A percentile compares a stretch with the other conserved stretches of the same genome.
Conservation (phyloP, 1,140 invertebrate species). For the Trissolcus basalis region DNA sequence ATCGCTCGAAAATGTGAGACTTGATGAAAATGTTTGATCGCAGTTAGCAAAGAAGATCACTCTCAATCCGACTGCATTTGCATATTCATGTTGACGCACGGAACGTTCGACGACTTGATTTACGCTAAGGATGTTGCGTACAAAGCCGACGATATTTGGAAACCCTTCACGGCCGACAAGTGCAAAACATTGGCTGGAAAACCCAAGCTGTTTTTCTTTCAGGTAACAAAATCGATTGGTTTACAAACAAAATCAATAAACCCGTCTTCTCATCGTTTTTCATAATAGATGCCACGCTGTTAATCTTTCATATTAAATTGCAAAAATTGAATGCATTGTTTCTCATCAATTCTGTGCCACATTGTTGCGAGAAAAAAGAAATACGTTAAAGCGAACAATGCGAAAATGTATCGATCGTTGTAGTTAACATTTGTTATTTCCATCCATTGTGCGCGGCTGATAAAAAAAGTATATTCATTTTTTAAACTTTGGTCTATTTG, state of each 20-base stretch:
- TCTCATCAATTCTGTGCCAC: conserved; percentile 3
- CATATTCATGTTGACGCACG: conserved; percentile 81
- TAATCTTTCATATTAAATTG: conserved; percentile 9
- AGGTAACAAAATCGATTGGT: conserved; percentile 67
- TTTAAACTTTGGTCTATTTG: conserved; percentile 14
- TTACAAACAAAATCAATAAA: conserved; percentile 27
- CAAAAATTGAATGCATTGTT: conserved; percentile 4
- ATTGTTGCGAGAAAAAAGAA: conserved; percentile 1
- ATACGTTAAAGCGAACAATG: conserved; percentile 22
- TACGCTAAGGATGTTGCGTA: conserved; percentile 79
- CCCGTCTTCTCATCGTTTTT: neutral
- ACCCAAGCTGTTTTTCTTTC: conserved; percentile 81
- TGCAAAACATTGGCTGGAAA: conserved; percentile 80
- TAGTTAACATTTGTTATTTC: conserved; percentile 43
- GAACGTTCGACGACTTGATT: conserved; percentile 76
- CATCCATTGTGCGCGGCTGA: conserved; percentile 19
- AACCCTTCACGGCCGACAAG: conserved; percentile 80
- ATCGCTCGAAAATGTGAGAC: no score
- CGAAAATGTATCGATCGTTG: conserved; percentile 33
- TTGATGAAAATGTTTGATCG: neutral
- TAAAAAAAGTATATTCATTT: conserved; percentile 23
- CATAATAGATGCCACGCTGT: conserved; percentile 1
- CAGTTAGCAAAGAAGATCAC: conserved; percentile 76
- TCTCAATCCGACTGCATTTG: conserved; percentile 79
- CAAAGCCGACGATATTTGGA: conserved; percentile 77